Evolutionary conservation across 2,888 invertebrate species (phyloP).

Genomic region (Eumerus sabulonum): DNA sequence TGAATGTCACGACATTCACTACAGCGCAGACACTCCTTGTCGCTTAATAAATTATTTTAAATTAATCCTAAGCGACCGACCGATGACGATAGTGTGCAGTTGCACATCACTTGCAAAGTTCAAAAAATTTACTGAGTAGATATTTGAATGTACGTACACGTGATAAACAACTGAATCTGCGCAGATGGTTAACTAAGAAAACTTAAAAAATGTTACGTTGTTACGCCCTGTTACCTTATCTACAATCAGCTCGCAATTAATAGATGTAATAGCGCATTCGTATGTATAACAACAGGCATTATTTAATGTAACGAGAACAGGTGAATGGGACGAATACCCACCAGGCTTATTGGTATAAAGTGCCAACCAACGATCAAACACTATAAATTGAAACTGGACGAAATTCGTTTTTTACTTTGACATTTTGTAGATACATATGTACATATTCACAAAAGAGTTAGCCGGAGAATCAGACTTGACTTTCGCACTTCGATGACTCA

Average conservation of each 20-base stretch:
- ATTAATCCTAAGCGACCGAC: conserved; percentile 27
- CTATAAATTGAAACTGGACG: too few relatives aligned
- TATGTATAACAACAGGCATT: conserved; percentile 27
- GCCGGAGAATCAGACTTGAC: conserved; percentile 11
- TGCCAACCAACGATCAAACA: too few relatives aligned
- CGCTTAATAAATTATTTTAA: conserved; percentile 55
- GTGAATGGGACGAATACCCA: too few relatives aligned
- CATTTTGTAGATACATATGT: too few relatives aligned
- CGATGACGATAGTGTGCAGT: not conserved
- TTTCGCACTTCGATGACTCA: conserved; percentile 30
- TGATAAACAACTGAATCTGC: conserved; percentile 17
- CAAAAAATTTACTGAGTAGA: conserved; percentile 7
- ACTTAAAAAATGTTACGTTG: conserved; percentile 42
- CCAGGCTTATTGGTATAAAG: too few relatives aligned
- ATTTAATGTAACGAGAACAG: conserved; percentile 39
- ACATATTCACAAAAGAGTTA: too few relatives aligned
- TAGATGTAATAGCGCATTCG: conserved; percentile 37
- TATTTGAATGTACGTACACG: not conserved
- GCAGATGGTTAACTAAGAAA: conserved; percentile 29
- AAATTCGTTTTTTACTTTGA: too few relatives aligned
- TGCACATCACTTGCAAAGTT: conserved; percentile 3
- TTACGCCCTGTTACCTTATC: conserved; percentile 60
- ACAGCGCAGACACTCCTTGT: conserved; percentile 31
- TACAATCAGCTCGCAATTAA: conserved; percentile 54
- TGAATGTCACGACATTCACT: conserved; percentile 14